Evolutionary conservation across 2,797 vertebrate species (phyloP), one percentile per base, ranked within the genome.

Genomic region (Gouania willdenowi): DNA sequence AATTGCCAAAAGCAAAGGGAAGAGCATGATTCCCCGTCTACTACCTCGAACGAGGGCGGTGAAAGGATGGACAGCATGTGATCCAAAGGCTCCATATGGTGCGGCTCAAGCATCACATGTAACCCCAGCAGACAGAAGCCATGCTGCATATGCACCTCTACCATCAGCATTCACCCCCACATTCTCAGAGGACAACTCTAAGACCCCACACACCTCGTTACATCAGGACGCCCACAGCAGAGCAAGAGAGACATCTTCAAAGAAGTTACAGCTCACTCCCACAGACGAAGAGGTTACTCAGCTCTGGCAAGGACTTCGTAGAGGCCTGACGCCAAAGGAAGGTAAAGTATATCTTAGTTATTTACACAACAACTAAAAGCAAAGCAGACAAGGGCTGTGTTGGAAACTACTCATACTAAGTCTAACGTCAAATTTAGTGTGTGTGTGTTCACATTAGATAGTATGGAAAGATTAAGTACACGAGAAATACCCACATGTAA

Each of bases 241-340:
- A 25, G 87, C 83, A 21, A 77, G 41, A 67, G 74, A 42, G 44
- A 41, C 46, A 49, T 13, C 46, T 37, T 69, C 38, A 24, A 40
- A 61, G 69, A 86, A 88, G 63, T 67, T 88, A 49, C 68, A 83
- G 36, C 82, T 49, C 44, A 89, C 75, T 17, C 90, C 89, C 64
- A 88, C 90, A 37, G 89, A 92, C 68, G 91, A 92, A 57, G 90
- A 94, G 81, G 91, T 91, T 63, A 70, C 82, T 31, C 54, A 84
- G 55, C 76, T 87, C 18, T 90, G 91, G 88, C 80, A 83, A 2
- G 71, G 73, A 37, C 86, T 76, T 1, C 78, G 64, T 64, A 79
- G 49, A 59, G 84, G 84, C 45, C 78, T 77, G 59, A 44, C 57
- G 64, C 84, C 83, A 62, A 86, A 83, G 71, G 84, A 82, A 2